phyloP scores from a whole-genome alignment of 2,113 vertebrate genomes.

The Phylloscopus trochiloides region DNA sequence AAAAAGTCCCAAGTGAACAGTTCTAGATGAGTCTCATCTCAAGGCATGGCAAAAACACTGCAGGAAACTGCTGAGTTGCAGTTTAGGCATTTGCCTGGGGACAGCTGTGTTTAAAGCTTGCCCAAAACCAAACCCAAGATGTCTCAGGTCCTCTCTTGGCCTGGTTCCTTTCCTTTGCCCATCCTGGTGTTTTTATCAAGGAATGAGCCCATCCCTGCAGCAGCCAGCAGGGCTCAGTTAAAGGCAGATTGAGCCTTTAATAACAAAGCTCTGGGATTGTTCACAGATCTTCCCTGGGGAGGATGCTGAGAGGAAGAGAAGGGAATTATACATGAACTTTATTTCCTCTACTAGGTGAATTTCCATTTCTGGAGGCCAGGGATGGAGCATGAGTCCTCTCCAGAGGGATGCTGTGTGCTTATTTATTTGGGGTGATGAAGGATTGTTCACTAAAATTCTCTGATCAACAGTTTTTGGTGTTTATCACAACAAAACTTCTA shows the following conservation, averaged over 20 bases:
- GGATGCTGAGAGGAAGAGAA: not conserved
- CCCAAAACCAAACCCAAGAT: not conserved
- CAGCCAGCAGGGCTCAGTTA: not conserved
- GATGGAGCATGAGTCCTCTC: not conserved
- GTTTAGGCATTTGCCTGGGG: not conserved
- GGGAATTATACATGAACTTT: not conserved
- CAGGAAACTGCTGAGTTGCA: not conserved
- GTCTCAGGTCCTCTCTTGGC: not conserved
- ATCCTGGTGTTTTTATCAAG: not conserved
- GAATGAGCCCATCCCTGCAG: not conserved
- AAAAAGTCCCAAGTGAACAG: not conserved
- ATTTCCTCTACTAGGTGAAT: slow-evolving; percentile 5
- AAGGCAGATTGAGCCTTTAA: not conserved
- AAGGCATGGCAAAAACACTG: not conserved
- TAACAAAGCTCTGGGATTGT: not conserved
- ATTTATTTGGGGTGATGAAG: not conserved
- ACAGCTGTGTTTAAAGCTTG: not conserved
- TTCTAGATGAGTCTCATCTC: not conserved
- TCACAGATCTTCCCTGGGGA: not conserved
- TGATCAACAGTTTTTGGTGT: not conserved
- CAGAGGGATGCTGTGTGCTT: not conserved
- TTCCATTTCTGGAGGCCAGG: not conserved
- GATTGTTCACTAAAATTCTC: not conserved
- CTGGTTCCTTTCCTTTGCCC: not conserved
- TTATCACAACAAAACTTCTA: not conserved